Conservation (phyloP, 2,113 vertebrate species). For the Leptodactylus fuscus region DNA sequence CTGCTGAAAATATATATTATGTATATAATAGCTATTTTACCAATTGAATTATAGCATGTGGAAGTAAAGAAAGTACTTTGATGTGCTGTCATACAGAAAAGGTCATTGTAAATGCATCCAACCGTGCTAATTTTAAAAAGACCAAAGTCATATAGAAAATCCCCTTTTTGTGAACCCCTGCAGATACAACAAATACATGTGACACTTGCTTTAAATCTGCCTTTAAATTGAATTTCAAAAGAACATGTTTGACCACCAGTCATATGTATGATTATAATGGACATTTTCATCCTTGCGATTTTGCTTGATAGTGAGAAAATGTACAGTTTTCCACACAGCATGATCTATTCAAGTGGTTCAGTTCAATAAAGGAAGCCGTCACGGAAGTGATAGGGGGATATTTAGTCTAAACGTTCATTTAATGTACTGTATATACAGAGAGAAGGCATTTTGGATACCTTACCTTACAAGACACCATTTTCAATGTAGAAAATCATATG, state of each 20-base stretch:
- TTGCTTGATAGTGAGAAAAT: neutral
- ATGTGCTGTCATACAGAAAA: neutral
- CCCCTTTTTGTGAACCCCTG: neutral
- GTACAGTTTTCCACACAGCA: slow-evolving; percentile 11
- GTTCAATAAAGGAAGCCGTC: neutral
- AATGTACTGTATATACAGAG: slow-evolving; percentile 10
- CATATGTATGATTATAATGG: slow-evolving; percentile 13
- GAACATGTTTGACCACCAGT: slow-evolving; percentile 11
- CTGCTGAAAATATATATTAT: neutral
- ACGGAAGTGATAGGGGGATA: slow-evolving; percentile 3
- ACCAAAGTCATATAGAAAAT: neutral
- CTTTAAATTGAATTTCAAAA: slow-evolving; percentile 12
- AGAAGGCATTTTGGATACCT: neutral
- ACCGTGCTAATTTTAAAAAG: neutral
- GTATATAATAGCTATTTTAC: neutral
- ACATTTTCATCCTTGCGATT: neutral
- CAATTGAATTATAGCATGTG: neutral
- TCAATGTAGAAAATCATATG: neutral
- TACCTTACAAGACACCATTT: neutral
- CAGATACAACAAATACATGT: slow-evolving; percentile 13
- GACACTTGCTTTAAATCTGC: neutral
- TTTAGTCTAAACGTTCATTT: neutral
- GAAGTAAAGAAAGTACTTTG: slow-evolving; percentile 7
- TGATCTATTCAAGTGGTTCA: slow-evolving; percentile 10
- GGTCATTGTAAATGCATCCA: slow-evolving; percentile 1